Percentiles rank a stretch among this genome's conserved stretches.
phyloP scores from a whole-genome alignment of 2,113 vertebrate genomes.

The Amblyornis subalaris region DNA sequence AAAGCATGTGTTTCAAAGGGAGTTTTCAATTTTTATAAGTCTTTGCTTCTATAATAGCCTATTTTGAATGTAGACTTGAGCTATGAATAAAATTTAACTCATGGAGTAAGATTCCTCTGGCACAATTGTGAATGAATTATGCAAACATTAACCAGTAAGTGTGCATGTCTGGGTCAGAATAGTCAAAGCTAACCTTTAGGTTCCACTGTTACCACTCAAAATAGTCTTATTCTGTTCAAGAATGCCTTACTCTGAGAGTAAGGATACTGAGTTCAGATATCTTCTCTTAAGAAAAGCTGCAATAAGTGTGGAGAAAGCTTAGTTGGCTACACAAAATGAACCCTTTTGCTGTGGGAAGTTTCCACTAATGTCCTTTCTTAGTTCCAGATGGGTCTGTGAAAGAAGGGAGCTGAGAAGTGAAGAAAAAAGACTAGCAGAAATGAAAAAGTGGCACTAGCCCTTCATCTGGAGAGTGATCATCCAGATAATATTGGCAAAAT shows the following conservation, averaged over 20 bases:
- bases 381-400: not conserved
- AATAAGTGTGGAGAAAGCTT: not conserved
- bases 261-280: not conserved
- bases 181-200: not conserved
- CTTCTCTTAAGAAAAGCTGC: not conserved
- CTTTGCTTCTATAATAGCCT: constrained; percentile 37
- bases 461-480: not conserved
- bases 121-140: not conserved
- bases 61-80: constrained; percentile 13
- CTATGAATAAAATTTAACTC: constrained; percentile 52
- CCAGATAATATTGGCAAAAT: not conserved
- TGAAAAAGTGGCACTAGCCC: not conserved
- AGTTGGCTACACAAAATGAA: not conserved
- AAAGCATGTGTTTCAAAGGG: constrained; percentile 63
- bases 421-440: not conserved
- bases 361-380: not conserved
- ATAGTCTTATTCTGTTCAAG: not conserved
- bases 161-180: not conserved
- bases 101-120: constrained; percentile 1
- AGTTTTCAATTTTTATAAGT: constrained; percentile 54
- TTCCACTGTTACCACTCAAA: not conserved
- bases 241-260: not conserved
- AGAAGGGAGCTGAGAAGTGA: not conserved
- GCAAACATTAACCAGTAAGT: not conserved
- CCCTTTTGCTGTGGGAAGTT: not conserved